Percentiles rank a stretch among this genome's conserved stretches.
These are phyloP conservation scores for Lasioglossum oenotherae DNA, from an alignment of 2,888 invertebrate genomes.

Conservation along the genomic window DNA sequence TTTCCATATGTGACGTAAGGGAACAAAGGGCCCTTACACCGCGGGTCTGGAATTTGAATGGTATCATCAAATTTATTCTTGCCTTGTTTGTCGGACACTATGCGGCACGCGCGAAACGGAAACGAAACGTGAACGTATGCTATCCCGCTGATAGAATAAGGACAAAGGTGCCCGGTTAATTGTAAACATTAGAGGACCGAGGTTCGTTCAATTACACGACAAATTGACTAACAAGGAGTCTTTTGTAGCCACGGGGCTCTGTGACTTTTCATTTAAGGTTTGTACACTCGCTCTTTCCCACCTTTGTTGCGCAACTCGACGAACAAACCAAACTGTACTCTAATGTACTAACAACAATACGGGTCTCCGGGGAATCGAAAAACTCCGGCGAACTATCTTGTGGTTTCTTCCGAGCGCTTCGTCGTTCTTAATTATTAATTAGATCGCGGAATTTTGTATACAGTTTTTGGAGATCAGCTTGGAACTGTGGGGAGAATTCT, in stretches of 20 bases:
- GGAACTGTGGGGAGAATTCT: neutral
- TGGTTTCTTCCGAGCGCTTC: neutral
- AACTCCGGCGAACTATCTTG: neutral
- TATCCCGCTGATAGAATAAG: neutral
- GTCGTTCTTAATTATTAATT: neutral
- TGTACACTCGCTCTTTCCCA: neutral
- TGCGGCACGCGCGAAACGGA: neutral
- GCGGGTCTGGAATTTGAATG: neutral
- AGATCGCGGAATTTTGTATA: neutral
- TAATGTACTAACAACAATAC: neutral
- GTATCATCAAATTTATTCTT: neutral
- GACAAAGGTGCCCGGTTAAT: neutral
- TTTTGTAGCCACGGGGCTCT: neutral
- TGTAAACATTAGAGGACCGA: neutral
- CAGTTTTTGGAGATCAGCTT: neutral
- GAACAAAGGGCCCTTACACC: neutral
- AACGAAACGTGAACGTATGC: neutral
- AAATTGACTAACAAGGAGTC: neutral
- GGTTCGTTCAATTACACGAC: constrained; percentile 5
- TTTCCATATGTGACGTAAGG: neutral
- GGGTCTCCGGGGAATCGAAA: neutral
- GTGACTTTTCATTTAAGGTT: neutral
- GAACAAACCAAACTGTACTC: neutral
- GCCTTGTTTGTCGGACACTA: neutral
- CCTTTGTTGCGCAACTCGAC: neutral